Evolutionary conservation across 2,113 vertebrate genomes (phyloP).

Genomic region (Verasper variegatus): DNA sequence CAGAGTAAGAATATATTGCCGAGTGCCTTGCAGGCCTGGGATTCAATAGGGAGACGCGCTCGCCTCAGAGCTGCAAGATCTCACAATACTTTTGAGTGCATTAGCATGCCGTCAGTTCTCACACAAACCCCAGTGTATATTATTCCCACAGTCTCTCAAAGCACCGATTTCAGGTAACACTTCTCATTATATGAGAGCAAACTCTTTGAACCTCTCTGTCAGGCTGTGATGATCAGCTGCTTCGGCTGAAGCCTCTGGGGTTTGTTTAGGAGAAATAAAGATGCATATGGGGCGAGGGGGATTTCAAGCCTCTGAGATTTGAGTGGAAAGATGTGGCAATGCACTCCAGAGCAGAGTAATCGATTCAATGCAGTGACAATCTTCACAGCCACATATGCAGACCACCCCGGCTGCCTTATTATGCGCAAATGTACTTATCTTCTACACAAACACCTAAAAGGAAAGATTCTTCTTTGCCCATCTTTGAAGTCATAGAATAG

Average conservation of each 20-base stretch:
- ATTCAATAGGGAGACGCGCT: conserved; percentile 51
- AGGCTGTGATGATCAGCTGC: conserved; percentile 61
- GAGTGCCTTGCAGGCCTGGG: conserved; percentile 44
- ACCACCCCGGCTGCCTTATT: conserved; percentile 34
- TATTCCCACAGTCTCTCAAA: conserved; percentile 65
- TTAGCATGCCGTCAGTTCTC: conserved; percentile 72
- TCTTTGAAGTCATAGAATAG: conserved; percentile 22
- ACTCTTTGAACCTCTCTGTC: conserved; percentile 72
- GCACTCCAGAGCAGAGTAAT: conserved; percentile 48
- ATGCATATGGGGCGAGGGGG: conserved; percentile 45
- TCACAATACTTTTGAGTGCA: conserved; percentile 65
- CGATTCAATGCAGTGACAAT: conserved; percentile 53
- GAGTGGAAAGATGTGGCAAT: conserved; percentile 35
- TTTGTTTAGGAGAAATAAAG: conserved; percentile 43
- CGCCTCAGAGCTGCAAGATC: conserved; percentile 47
- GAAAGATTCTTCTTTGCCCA: conserved; percentile 14
- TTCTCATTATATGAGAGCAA: conserved; percentile 61
- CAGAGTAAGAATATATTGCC: conserved; percentile 48
- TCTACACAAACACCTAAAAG: not conserved
- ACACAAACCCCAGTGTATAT: conserved; percentile 48
- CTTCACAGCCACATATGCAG: conserved; percentile 61
- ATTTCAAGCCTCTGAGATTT: conserved; percentile 57
- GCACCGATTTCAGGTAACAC: conserved; percentile 68
- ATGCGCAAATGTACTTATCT: conserved; percentile 46
- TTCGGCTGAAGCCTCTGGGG: conserved; percentile 28